phyloP scores from a whole-genome alignment of 2,113 vertebrate genomes.

The Naja naja region DNA sequence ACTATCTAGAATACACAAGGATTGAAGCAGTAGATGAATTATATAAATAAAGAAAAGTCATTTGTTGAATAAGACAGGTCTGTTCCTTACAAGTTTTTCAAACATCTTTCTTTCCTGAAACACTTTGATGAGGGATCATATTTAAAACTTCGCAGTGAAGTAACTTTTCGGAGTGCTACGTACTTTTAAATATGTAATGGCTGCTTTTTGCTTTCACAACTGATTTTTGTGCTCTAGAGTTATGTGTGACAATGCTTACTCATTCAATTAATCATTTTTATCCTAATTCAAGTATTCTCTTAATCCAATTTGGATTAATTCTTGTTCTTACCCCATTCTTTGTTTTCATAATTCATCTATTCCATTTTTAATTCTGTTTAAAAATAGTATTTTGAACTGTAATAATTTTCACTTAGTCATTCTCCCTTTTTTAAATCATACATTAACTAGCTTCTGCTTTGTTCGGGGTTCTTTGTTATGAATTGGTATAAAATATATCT shows the following conservation, averaged over 20 bases:
- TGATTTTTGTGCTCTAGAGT: neutral
- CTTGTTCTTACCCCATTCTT: neutral
- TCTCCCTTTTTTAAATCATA: neutral
- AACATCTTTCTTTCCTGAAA: neutral
- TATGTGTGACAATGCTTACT: neutral
- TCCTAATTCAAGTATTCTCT: neutral
- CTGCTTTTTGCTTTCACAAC: neutral
- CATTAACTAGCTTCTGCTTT: neutral
- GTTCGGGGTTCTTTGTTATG: neutral
- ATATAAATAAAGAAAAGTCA: neutral
- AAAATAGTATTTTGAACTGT: neutral
- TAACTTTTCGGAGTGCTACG: neutral
- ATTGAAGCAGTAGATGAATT: neutral
- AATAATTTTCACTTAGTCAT: neutral
- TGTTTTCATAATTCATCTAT: neutral
- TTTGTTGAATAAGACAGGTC: neutral
- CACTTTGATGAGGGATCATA: neutral
- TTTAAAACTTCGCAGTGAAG: neutral
- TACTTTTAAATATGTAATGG: neutral
- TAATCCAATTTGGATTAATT: neutral
- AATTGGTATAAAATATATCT: neutral
- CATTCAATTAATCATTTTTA: neutral
- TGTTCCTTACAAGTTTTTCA: neutral
- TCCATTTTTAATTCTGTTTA: neutral
- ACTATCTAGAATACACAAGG: neutral